Evolutionary conservation across 30 jellyfish, hydroid and myxozoan genomes (phyloP), one percentile per base, ranked within the genome.

Genomic region (Cassiopea xamachana): DNA sequence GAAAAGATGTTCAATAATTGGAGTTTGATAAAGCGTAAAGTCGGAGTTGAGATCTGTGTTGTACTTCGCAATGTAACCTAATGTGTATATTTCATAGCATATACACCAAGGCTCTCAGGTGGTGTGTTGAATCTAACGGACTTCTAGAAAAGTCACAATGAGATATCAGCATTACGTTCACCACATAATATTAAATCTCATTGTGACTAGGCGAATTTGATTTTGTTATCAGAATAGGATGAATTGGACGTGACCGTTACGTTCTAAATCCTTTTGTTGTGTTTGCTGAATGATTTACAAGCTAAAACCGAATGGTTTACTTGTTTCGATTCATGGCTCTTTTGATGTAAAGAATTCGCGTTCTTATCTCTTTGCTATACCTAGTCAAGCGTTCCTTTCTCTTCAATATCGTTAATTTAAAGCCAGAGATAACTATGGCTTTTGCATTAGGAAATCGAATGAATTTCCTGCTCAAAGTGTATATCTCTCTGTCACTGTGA

Each of bases 171-270:
- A 2, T 71, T 5, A 8, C 18, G 80, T 71, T 48, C 64, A 84
- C 92, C 92, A 17, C 92, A 84, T 43, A 70, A 59, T 59, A 46
- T 58, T 16, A 72, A 84, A 84, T 84, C 78, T 70, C 73, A 64
- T 72, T 72, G 49, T 58, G 76, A n/a, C 62, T 71, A 69, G 79
- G 71, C 71, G 85, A 84, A 73, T 84, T 84, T 50, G 61, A 69
- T 84, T 27, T 82, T 82, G 81, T 48, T 49, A 48, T 39, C 85
- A 46, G n/a, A 58, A 71, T 50, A 8, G 50, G 84, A 84, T 84
- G 85, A 50, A 84, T 69, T 49, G 92, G n/a, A 51, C 92, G 18
- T 84, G 92, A 84, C 92, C 92, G 92, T 84, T 84, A 84, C 48
- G 79, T 69, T 73, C 48, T 84, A 69, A 69, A 15, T 84, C 84